Conservation (phyloP, 2,888 invertebrate species). For the Cenopis cana region DNA sequence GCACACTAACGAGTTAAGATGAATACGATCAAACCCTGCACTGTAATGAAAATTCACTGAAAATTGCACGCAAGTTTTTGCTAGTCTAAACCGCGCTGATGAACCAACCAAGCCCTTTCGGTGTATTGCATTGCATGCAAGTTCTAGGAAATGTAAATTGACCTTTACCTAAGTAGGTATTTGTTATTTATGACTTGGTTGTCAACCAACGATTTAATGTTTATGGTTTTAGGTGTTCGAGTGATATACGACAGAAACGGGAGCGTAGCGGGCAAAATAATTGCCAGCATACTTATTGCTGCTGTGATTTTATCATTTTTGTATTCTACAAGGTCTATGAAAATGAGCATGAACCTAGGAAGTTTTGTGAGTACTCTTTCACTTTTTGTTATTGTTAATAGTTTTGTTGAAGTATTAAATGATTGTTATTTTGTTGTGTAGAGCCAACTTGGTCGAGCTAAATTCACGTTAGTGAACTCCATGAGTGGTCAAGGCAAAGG, state of each 20-base stretch:
- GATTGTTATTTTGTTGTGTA: constrained; percentile 61
- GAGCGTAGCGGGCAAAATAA: constrained; percentile 89
- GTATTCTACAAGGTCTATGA: constrained; percentile 87
- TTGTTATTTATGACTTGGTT: no score
- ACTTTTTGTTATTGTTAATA: background rate
- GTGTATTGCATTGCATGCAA: no score
- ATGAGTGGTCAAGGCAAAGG: constrained; percentile 93
- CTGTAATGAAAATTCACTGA: no score
- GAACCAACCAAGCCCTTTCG: no score
- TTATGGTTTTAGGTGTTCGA: constrained; percentile 85
- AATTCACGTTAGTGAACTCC: constrained; percentile 96
- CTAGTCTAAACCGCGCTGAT: no score
- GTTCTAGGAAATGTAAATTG: no score
- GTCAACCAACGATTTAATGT: background rate
- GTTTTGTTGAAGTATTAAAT: background rate
- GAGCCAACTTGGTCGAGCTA: constrained; percentile 93
- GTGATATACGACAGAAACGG: constrained; percentile 93
- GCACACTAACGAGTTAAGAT: no score
- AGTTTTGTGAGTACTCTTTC: constrained; percentile 88
- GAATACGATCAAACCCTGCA: no score
- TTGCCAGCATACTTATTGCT: constrained; percentile 88
- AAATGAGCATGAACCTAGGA: constrained; percentile 88
- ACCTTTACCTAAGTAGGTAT: no score
- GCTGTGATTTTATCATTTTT: constrained; percentile 88
- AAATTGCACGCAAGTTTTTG: no score